Percentiles rank a stretch among this genome's conserved stretches.
Conservation (phyloP, 2,113 vertebrate genomes). For the Elaphurus davidianus region DNA sequence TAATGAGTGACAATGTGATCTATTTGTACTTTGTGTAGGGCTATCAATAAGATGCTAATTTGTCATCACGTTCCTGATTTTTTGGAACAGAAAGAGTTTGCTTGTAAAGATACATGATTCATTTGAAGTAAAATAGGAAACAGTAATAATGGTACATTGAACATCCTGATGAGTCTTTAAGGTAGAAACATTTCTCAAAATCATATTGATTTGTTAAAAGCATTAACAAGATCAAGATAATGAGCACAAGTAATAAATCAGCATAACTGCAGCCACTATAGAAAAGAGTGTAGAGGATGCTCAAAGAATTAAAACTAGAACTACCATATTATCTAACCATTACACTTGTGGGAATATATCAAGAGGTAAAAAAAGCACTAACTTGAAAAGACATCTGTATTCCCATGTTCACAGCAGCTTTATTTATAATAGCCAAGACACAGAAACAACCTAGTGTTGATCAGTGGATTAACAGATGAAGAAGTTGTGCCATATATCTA, state of each 20-base stretch:
- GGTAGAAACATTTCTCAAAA: neutral
- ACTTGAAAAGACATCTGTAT: neutral
- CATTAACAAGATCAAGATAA: neutral
- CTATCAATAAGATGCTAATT: neutral
- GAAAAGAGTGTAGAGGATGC: neutral
- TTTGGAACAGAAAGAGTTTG: neutral
- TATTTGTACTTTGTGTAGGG: neutral
- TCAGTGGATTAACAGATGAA: neutral
- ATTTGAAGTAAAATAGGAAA: neutral
- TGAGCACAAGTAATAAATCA: neutral
- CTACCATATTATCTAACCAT: neutral
- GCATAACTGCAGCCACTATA: neutral
- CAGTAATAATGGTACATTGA: neutral
- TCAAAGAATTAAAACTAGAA: neutral
- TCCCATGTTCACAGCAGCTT: neutral
- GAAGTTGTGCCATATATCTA: neutral
- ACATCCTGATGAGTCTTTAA: neutral
- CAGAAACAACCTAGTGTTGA: neutral
- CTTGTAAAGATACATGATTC: neutral
- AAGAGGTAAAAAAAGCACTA: neutral
- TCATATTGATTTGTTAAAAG: neutral
- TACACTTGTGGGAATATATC: neutral
- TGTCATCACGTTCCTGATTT: neutral
- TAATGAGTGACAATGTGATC: neutral
- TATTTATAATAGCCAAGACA: neutral